Percentiles rank a stretch among this genome's conserved stretches.
Evolutionary conservation across 2,113 vertebrate species (phyloP).

Genomic region (Donacobius atricapilla): DNA sequence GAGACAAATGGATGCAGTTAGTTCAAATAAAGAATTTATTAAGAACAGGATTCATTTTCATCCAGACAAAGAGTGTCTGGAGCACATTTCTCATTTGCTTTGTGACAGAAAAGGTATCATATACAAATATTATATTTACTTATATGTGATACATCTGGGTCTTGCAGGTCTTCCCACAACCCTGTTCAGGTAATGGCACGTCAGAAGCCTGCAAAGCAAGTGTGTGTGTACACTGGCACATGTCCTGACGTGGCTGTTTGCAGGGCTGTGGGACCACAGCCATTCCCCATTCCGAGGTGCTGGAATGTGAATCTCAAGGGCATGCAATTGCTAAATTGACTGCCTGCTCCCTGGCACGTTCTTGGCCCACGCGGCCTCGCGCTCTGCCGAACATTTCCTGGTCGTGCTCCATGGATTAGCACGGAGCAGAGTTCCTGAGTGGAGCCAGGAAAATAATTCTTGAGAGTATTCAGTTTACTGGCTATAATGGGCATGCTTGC

Average conservation of each 20-base stretch:
- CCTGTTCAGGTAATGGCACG: rapidly evolving
- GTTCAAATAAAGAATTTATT: background rate
- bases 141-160: background rate
- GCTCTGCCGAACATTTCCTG: background rate
- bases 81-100: background rate
- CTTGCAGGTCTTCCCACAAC: background rate
- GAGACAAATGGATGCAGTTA: background rate
- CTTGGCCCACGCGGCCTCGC: background rate
- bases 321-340: background rate
- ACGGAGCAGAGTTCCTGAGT: background rate
- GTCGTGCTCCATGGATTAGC: background rate
- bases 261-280: background rate
- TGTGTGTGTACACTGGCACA: background rate
- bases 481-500: background rate
- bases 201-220: background rate
- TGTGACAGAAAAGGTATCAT: background rate
- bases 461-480: background rate
- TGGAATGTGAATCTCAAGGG: background rate
- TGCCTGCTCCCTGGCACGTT: slow-evolving; percentile 14
- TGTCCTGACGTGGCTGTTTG: rapidly evolving
- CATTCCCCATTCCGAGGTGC: rapidly evolving
- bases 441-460: background rate
- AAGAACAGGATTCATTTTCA: background rate
- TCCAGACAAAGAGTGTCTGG: background rate
- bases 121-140: background rate